A percentile compares a stretch with the other conserved stretches of the same genome.
phyloP scores from a whole-genome alignment of 1,140 invertebrate species.

The Orchestia grillus region DNA sequence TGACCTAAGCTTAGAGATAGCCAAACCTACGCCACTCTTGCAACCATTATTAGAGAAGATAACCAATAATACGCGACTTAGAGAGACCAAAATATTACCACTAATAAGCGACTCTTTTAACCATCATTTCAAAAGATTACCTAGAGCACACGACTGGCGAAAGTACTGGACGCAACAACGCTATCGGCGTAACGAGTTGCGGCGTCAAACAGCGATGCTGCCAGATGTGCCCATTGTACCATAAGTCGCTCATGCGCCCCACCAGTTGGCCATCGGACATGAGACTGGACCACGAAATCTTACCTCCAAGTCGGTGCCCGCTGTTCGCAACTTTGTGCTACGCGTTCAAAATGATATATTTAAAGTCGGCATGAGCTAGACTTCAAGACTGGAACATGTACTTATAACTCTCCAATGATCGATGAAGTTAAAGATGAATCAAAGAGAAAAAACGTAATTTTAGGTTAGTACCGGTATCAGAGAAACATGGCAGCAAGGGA shows the following conservation, averaged over 20 bases:
- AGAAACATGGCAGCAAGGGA: neutral
- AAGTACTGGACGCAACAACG: neutral
- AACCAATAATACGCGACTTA: neutral
- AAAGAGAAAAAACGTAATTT: neutral
- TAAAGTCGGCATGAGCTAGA: neutral
- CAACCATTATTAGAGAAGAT: neutral
- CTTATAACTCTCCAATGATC: neutral
- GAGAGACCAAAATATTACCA: neutral
- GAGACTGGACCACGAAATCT: neutral
- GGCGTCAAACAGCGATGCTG: slow-evolving; percentile 5
- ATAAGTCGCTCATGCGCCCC: neutral
- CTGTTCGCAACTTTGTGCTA: slow-evolving; percentile 33
- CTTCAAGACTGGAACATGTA: neutral
- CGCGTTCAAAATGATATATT: slow-evolving; percentile 5
- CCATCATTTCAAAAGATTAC: neutral
- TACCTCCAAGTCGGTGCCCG: slow-evolving; percentile 8
- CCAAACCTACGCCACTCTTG: neutral
- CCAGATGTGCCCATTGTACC: neutral
- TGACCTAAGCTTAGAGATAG: neutral
- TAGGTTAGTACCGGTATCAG: neutral
- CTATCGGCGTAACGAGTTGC: neutral
- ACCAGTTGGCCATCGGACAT: neutral
- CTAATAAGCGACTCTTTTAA: neutral
- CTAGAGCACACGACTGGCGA: neutral
- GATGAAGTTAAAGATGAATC: neutral